Evolutionary conservation across 1,140 invertebrate species (phyloP), one percentile per base, ranked within the genome.

Genomic region (Hyposmocoma kahamanoa): DNA sequence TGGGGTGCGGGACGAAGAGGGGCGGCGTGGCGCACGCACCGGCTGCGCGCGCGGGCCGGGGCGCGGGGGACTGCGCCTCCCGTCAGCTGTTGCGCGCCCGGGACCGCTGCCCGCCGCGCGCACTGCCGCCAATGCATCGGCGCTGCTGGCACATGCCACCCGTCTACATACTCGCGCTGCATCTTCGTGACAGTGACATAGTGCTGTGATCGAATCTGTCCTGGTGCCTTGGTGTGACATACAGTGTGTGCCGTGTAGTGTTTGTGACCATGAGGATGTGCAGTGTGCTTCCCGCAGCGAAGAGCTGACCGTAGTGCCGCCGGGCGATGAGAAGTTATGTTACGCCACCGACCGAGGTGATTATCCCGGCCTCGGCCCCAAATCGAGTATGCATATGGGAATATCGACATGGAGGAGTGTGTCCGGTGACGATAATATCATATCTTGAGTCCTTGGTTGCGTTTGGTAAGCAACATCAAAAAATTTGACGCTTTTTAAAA

Each of bases 291-390:
- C 42, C 43, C 42, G 56, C 61, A 52, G 53, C 61, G 46, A 58
- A 67, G 60, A 84, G 79, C 77, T 84, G 81, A 82, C 77, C 74
- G 64, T 53, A 67, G 56, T 60, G 72, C 67, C 47, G 39, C 50
- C 62, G 65, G 74, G 69, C 70, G 74, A 74, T 79, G 78, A 66
- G 46, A 74, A 79, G 80, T 78, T 60, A 84, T 81, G 79, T 78
- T 84, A 79, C 79, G 73, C 69, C 76, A 80, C 67, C 77, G 71
- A 76, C 65, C 73, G 77, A 84, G 81, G 81, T 83, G 79, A 83
- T 75, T 83, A 84, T 81, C 74, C 68, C 67, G 74, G 61, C 57
- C 62, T 68, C 62, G 69, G 64, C 50, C 64, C 61, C 68, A 67
- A 72, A 65, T 62, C 67, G 67, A 68, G 73, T 67, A 72, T 71